phyloP scores from a whole-genome alignment of 2,888 invertebrate species.

The Cryptophagus acutangulus region DNA sequence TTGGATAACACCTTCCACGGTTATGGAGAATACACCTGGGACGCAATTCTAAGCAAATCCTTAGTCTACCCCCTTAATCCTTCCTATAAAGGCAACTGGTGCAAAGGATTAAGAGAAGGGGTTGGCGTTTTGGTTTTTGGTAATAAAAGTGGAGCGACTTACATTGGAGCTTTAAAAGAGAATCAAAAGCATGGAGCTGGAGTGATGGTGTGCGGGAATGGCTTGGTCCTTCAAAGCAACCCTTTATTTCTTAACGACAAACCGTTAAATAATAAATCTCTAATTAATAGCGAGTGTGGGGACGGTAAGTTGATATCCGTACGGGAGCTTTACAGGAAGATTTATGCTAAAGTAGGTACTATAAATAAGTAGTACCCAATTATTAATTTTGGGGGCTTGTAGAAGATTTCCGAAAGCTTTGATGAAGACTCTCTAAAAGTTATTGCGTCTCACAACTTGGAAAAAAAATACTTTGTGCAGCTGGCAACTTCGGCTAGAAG shows the following conservation, averaged over 20 bases:
- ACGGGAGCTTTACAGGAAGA: too few relatives aligned
- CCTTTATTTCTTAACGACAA: conserved; percentile 54
- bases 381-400: too few relatives aligned
- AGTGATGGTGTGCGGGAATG: conserved; percentile 54
- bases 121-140: conserved; percentile 51
- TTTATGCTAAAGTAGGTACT: too few relatives aligned
- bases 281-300: conserved; percentile 13
- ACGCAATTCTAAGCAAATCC: conserved; percentile 50
- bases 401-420: too few relatives aligned
- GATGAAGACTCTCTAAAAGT: too few relatives aligned
- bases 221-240: conserved; percentile 49
- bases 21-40: conserved; percentile 58
- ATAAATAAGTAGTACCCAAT: too few relatives aligned
- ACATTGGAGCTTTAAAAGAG: conserved; percentile 53
- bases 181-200: conserved; percentile 57
- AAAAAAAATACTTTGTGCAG: too few relatives aligned
- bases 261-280: conserved; percentile 35
- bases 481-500: too few relatives aligned
- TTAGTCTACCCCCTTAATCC: conserved; percentile 53
- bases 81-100: conserved; percentile 55
- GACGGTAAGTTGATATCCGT: too few relatives aligned
- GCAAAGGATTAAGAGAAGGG: conserved; percentile 52
- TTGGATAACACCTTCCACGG: conserved; percentile 54
- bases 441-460: too few relatives aligned
- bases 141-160: conserved; percentile 52